Conservation (phyloP, 2,797 vertebrate species). For the Enteromius mattozi region DNA sequence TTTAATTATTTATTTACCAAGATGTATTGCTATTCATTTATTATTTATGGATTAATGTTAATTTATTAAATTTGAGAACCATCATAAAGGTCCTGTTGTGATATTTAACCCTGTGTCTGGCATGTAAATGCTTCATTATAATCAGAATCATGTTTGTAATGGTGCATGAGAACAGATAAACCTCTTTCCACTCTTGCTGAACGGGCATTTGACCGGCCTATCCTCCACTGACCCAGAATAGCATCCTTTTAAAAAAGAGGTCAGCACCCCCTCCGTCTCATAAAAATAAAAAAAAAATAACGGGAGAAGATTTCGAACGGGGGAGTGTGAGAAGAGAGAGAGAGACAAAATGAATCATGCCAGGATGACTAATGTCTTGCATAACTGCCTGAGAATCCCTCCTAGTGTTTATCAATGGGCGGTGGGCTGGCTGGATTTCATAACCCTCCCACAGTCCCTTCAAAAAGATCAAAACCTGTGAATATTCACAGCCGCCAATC, state of each 20-base stretch:
- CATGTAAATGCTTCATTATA: neutral
- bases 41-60: neutral
- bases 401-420: slow-evolving; percentile 66
- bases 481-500: slow-evolving; percentile 57
- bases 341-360: slow-evolving; percentile 68
- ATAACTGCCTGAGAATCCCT: slow-evolving; percentile 73
- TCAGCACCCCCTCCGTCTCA: slow-evolving; percentile 40
- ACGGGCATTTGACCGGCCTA: slow-evolving; percentile 5
- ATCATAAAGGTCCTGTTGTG: neutral
- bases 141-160: neutral
- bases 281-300: slow-evolving; percentile 32
- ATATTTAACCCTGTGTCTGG: neutral
- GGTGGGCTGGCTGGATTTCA: slow-evolving; percentile 62
- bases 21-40: too few species aligned
- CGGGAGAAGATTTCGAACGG: slow-evolving; percentile 45
- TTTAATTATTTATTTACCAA: neutral
- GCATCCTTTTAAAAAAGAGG: slow-evolving; percentile 43
- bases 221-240: slow-evolving; percentile 54
- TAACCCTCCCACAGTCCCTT: slow-evolving; percentile 67
- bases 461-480: slow-evolving; percentile 57
- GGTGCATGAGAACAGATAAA: neutral
- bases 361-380: slow-evolving; percentile 76
- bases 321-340: slow-evolving; percentile 40
- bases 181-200: slow-evolving; percentile 6
- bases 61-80: neutral